phyloP scores from a whole-genome alignment of 2,113 vertebrate genomes.

The Australoheros scitulus region DNA sequence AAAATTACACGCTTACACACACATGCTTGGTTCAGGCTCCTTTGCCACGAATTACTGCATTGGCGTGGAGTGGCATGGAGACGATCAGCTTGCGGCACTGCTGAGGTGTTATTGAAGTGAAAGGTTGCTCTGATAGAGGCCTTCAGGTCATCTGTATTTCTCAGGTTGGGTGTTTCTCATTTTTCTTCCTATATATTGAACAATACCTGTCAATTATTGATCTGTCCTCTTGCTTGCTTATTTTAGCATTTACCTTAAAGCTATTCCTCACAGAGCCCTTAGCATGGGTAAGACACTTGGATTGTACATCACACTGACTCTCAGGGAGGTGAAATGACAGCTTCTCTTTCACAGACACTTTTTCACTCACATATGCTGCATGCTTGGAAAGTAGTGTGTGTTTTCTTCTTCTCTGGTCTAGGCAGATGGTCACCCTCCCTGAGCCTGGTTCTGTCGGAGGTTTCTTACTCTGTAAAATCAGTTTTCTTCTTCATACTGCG shows the following conservation, averaged over 20 bases:
- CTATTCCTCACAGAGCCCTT: neutral
- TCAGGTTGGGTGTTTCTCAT: neutral
- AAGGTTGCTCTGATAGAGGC: neutral
- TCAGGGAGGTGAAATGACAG: neutral
- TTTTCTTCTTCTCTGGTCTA: neutral
- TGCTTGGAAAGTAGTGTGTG: constrained; percentile 1
- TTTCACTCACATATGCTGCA: neutral
- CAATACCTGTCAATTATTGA: constrained; percentile 1
- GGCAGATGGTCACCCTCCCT: neutral
- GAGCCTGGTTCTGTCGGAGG: neutral
- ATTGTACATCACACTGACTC: neutral
- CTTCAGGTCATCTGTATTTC: neutral
- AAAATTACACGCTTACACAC: neutral
- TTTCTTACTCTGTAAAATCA: neutral
- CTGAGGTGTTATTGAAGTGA: neutral
- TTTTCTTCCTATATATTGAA: neutral
- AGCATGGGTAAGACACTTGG: neutral
- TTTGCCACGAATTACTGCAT: neutral
- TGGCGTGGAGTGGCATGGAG: neutral
- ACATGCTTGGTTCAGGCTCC: neutral
- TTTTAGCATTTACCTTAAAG: constrained; percentile 3
- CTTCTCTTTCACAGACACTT: neutral
- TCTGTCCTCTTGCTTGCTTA: neutral
- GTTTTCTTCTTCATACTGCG: neutral
- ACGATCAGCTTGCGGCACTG: neutral